Base-by-base conservation (phyloP, 2,888 invertebrate species). In the Uropetala carovei region DNA sequence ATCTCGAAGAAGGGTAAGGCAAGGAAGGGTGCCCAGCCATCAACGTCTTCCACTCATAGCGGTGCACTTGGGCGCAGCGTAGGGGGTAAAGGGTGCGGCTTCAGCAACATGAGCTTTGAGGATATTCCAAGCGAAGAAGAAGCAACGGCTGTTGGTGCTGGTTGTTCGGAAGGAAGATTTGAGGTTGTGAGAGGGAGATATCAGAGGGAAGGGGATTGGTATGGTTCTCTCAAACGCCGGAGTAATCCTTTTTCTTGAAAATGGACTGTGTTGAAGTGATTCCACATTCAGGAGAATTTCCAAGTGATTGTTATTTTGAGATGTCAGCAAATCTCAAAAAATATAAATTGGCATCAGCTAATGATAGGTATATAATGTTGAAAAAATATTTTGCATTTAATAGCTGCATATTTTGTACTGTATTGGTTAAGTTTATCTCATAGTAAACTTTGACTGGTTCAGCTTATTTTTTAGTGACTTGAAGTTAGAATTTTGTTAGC, bases 41-140 rank as follows among this genome's bases (percentile, higher is more conserved):
- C 93, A 60, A 43, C 43, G 43, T 43, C 43, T 43, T 94, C 93
- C 58, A 93, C 27, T 27, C 92, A 93, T 93, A 96, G 96, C 13
- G 97, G 97, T 30, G 94, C 93, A 18, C 18, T 18, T 30, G 68
- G 43, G 11, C 64, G 89, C 1, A 64, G 64, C 11, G 89, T 59
- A 11, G 89, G 89, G 11, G 89, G 89, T 16, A 89, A 89, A 68
- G 89, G 89, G 0, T 89, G 89, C n/a, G 89, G 89, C 8, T 97
- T 97, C 94, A 97, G 96, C 94, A 97, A 97, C 93, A 96, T 97
- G 97, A 97, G 97, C 94, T 97, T 97, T 94, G 97, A 97, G 94
- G 97, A 97, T 94, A 97, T 97, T 94, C 96, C 97, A 3, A 96
- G 96, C 57, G 97, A 97, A 94, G 96, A 96, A 93, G 95, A 96